Evolutionary conservation across 2,797 vertebrate species (phyloP).

Genomic region (Lophius americanus): DNA sequence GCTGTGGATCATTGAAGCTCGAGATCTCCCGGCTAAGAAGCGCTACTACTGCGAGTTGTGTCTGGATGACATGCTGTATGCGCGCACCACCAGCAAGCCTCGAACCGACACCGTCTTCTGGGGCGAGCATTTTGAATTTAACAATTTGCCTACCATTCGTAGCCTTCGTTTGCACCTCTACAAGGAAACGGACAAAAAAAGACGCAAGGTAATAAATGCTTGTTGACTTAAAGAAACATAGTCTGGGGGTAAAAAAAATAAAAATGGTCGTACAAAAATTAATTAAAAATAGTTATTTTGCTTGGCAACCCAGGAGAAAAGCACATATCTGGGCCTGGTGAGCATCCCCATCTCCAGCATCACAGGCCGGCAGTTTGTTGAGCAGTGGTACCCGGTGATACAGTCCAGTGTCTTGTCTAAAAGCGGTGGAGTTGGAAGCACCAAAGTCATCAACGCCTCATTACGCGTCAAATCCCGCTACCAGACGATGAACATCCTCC

Average conservation of each 20-base stretch:
- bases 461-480: conserved; percentile 94
- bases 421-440: conserved; percentile 82
- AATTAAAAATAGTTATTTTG: background rate
- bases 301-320: conserved; percentile 86
- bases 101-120: conserved; percentile 96
- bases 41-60: conserved; percentile 98
- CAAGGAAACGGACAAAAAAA: conserved; percentile 97
- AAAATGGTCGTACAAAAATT: background rate
- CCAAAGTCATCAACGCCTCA: conserved; percentile 93
- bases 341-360: conserved; percentile 97
- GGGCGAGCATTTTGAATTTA: conserved; percentile 98
- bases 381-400: conserved; percentile 98
- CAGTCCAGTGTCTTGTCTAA: conserved; percentile 88
- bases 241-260: background rate
- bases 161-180: conserved; percentile 96
- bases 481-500: conserved; percentile 98
- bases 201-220: conserved; percentile 83
- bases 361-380: conserved; percentile 94
- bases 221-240: too few species aligned
- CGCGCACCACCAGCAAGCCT: conserved; percentile 96
- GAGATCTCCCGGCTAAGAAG: conserved; percentile 95
- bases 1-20: conserved; percentile 96
- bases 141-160: conserved; percentile 94
- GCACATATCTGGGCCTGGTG: conserved; percentile 95
- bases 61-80: conserved; percentile 97